Evolutionary conservation across 2,113 vertebrate genomes (phyloP), one percentile per base, ranked within the genome.

Genomic region (Podiceps cristatus): DNA sequence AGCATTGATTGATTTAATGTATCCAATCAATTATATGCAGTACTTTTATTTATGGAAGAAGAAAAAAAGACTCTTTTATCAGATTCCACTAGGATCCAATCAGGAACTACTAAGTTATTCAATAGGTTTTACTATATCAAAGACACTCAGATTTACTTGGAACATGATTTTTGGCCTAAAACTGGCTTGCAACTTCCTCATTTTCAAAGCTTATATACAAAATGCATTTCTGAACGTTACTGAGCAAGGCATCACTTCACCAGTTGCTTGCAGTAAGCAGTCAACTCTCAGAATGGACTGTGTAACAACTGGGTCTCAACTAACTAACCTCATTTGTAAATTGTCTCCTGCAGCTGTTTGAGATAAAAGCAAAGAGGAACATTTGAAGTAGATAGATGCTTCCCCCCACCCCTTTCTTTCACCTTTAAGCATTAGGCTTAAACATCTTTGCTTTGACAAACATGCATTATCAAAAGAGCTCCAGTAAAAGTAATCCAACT

Each of bases 331-430:
- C 11, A 28, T 66, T 62, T 59, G 45, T 42, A 74, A 81, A 74
- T 23, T 71, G 22, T 20, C 47, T 85, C 33, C 68, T 62, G 35
- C 11, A 95, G 35, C 24, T 63, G 22, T 67, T 78, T 58, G 56
- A 88, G 19, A 95, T n/a, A 76, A 84, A 86, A 86, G 8, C 11
- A 53, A 72, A 31, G 33, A 67, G 8, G 64, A 91, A 75, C 7
- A 47, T 31, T 27, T 79, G 11, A 86, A 94, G n/a, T 11, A 47
- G 33, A 33, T 2, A 52, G 28, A 76, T 50, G 25, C n/a, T 47
- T 35, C 11, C 24, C 11, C 11, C 11, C 0, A 3, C 5, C 1
- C 4, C 13, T 6, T 89, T 52, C 44, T 77, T 71, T 58, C 52
- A 63, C 31, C 24, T 74, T 60, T 52, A 93, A 45, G 33, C 45